A percentile compares a stretch with the other conserved stretches of the same genome.
These are phyloP conservation scores for Natator depressus DNA, from an alignment of 2,113 vertebrate genomes.

Conservation along the genomic window DNA sequence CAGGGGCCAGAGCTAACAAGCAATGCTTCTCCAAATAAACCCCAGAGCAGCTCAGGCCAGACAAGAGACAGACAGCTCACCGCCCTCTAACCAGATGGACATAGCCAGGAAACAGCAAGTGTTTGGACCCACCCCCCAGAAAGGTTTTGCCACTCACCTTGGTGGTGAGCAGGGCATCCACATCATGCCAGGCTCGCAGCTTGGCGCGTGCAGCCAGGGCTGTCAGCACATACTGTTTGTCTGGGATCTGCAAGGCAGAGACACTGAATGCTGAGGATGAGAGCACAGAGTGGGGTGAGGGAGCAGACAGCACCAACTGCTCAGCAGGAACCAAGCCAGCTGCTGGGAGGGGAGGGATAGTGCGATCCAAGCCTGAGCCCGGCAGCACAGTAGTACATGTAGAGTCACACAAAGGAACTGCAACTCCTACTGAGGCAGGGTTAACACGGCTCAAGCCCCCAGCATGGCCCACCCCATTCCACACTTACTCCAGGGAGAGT, in stretches of 20 bases:
- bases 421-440: not conserved
- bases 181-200: conserved; percentile 91
- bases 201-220: conserved; percentile 92
- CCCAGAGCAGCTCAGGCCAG: not conserved
- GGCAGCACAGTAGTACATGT: too few species aligned
- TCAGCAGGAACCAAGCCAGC: not conserved
- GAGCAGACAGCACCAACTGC: too few species aligned
- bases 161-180: conserved; percentile 91
- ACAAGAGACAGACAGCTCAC: not conserved
- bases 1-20: not conserved
- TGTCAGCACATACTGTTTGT: conserved; percentile 94
- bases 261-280: not conserved
- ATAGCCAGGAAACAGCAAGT: not conserved
- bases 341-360: not conserved
- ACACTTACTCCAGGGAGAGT: not conserved
- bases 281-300: not conserved
- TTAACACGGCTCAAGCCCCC: not conserved
- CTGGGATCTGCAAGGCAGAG: conserved; percentile 86
- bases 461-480: not conserved
- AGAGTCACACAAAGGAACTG: not conserved
- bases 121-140: not conserved
- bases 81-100: not conserved
- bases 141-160: conserved; percentile 77
- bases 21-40: not conserved
- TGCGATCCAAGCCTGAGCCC: not conserved